These are phyloP conservation scores for Engystomops pustulosus DNA, from an alignment of 2,113 vertebrate genomes.

Conservation along the genomic window DNA sequence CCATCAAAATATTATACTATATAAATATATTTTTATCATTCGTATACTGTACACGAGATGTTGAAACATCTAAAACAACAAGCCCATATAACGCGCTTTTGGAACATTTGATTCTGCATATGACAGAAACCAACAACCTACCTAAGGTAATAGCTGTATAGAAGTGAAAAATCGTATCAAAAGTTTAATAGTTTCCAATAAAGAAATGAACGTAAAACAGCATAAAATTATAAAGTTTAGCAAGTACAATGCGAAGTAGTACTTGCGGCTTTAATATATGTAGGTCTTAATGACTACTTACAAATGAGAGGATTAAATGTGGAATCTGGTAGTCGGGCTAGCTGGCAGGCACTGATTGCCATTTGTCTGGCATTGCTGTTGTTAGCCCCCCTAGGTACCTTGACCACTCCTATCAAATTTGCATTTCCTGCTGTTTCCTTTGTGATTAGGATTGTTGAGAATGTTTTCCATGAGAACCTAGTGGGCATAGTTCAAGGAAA, in stretches of 20 bases:
- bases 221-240: slow-evolving; percentile 27
- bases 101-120: too few species aligned
- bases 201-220: slow-evolving; percentile 20
- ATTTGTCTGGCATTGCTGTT: slow-evolving; percentile 39
- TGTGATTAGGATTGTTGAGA: slow-evolving; percentile 29
- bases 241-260: slow-evolving; percentile 17
- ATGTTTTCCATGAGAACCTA: slow-evolving; percentile 37
- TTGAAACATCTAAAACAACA: not conserved
- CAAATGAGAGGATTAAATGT: slow-evolving; percentile 34
- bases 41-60: not conserved
- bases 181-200: not conserved
- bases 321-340: slow-evolving; percentile 22
- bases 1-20: not conserved
- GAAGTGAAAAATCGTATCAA: not conserved
- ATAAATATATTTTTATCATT: too few species aligned
- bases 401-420: slow-evolving; percentile 37
- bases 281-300: slow-evolving; percentile 36
- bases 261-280: not conserved
- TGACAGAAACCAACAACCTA: not conserved
- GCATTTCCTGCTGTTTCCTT: slow-evolving; percentile 41
- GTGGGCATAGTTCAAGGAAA: slow-evolving; percentile 24
- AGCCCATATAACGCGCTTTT: too few species aligned
- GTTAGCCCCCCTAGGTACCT: not conserved
- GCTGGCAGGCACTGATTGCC: slow-evolving; percentile 51
- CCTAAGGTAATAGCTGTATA: not conserved